phyloP scores from a whole-genome alignment of 2,113 vertebrate genomes.

The Xenopus laevis region DNA sequence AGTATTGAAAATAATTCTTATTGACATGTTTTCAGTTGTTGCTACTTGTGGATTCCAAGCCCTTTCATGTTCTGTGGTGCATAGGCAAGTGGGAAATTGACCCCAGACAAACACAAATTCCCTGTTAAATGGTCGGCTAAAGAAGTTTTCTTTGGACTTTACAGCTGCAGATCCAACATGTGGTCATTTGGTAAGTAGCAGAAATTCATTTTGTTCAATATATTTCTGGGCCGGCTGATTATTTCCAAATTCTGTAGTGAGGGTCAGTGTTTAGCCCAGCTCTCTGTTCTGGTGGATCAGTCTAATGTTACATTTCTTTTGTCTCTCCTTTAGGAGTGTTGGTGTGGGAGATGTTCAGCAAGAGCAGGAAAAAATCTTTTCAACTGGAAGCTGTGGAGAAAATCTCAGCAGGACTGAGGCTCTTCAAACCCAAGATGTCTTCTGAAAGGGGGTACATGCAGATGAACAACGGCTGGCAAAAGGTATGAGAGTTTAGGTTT shows the following conservation, averaged over 20 bases:
- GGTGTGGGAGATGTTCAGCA: slow-evolving; percentile 95
- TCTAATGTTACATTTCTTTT: too few relatives aligned
- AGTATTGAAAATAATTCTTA: too few relatives aligned
- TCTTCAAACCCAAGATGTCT: slow-evolving; percentile 82
- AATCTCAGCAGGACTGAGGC: slow-evolving; percentile 76
- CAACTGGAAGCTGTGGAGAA: slow-evolving; percentile 87
- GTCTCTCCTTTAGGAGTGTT: slow-evolving; percentile 69
- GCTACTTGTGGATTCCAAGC: slow-evolving; percentile 4
- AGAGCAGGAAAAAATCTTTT: slow-evolving; percentile 83
- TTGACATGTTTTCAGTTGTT: too few relatives aligned
- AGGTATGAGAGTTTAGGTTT: slow-evolving; percentile 65
- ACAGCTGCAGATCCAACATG: slow-evolving; percentile 95
- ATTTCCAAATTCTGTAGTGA: too few relatives aligned
- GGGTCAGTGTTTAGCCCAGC: too few relatives aligned
- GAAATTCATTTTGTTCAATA: not conserved
- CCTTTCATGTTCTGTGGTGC: not conserved
- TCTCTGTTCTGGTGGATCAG: too few relatives aligned
- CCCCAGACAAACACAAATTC: slow-evolving; percentile 82
- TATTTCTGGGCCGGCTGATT: too few relatives aligned
- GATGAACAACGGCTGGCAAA: slow-evolving; percentile 91
- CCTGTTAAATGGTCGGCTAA: slow-evolving; percentile 94
- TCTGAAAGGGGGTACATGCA: slow-evolving; percentile 70
- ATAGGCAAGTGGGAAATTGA: slow-evolving; percentile 82
- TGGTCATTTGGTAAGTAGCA: slow-evolving; percentile 92
- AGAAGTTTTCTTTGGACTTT: slow-evolving; percentile 88